phyloP scores from a whole-genome alignment of 1,140 invertebrate genomes.

The Cephus cinctus region DNA sequence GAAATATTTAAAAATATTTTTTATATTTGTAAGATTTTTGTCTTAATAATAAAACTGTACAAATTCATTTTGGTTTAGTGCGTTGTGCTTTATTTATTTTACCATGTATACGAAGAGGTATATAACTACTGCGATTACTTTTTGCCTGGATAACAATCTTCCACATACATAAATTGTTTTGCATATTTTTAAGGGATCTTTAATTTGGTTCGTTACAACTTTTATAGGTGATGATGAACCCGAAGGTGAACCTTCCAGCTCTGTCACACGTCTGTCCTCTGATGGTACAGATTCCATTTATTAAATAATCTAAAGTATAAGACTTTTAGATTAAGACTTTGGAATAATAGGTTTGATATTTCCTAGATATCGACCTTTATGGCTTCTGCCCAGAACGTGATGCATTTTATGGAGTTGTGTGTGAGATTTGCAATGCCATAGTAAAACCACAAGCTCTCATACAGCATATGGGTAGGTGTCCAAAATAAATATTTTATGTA shows the following conservation, averaged over 20 bases:
- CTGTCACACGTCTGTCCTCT: conserved; percentile 47
- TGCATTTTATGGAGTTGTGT: conserved; percentile 63
- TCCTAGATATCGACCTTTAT: conserved; percentile 61
- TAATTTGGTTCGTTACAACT: too few species aligned
- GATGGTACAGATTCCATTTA: conserved; percentile 37
- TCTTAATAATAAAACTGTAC: too few species aligned
- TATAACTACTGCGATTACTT: too few species aligned
- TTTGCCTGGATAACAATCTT: too few species aligned
- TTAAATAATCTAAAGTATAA: background rate
- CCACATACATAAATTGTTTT: too few species aligned
- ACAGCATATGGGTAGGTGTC: conserved; percentile 59
- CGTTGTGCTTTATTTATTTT: too few species aligned
- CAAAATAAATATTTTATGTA: conserved; percentile 16
- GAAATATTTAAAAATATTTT: too few species aligned
- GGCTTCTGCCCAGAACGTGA: conserved; percentile 65
- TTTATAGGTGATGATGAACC: conserved; percentile 51
- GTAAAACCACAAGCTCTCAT: conserved; percentile 64
- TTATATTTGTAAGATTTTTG: too few species aligned
- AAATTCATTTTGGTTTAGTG: too few species aligned
- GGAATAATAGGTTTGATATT: conserved; percentile 16
- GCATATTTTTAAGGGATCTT: too few species aligned
- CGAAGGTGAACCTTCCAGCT: conserved; percentile 43
- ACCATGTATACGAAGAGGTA: too few species aligned
- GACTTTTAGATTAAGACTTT: background rate
- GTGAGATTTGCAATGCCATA: conserved; percentile 64